These are phyloP conservation scores for Meloidogyne floridensis DNA, from an alignment of 1,140 invertebrate genomes.

Conservation along the genomic window DNA sequence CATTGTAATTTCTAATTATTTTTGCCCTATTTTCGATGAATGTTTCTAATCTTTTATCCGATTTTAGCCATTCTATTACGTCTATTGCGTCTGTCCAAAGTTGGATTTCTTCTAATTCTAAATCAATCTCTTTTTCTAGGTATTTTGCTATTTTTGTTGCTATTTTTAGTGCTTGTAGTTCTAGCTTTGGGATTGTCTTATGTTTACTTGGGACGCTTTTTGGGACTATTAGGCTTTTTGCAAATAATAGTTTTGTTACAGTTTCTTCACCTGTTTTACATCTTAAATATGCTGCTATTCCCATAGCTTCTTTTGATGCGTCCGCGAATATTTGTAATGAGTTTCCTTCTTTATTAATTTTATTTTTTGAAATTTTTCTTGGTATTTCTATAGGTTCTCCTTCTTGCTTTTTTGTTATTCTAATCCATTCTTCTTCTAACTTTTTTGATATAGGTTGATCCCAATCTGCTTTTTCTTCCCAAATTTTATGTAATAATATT, in stretches of 20 bases:
- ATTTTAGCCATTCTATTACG: neutral
- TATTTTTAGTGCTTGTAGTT: conserved; percentile 8
- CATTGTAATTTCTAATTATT: neutral
- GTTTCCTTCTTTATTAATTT: neutral
- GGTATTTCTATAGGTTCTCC: neutral
- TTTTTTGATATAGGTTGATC: neutral
- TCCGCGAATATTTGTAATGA: conserved; percentile 7
- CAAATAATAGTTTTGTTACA: neutral
- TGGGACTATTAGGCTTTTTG: conserved; percentile 5
- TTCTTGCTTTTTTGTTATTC: neutral
- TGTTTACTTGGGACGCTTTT: neutral
- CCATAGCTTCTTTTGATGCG: conserved; percentile 14
- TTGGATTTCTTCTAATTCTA: neutral
- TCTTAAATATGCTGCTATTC: neutral
- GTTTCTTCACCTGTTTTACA: neutral
- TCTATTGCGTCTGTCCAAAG: conserved; percentile 13
- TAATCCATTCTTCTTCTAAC: neutral
- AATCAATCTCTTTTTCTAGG: neutral
- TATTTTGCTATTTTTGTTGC: conserved; percentile 10
- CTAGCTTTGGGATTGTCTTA: conserved; percentile 1
- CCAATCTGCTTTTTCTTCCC: neutral
- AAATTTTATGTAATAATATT: neutral
- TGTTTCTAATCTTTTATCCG: neutral
- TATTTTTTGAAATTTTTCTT: neutral
- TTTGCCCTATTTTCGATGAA: neutral